Conservation (phyloP, 2,113 vertebrate species). For the Gulo gulo region DNA sequence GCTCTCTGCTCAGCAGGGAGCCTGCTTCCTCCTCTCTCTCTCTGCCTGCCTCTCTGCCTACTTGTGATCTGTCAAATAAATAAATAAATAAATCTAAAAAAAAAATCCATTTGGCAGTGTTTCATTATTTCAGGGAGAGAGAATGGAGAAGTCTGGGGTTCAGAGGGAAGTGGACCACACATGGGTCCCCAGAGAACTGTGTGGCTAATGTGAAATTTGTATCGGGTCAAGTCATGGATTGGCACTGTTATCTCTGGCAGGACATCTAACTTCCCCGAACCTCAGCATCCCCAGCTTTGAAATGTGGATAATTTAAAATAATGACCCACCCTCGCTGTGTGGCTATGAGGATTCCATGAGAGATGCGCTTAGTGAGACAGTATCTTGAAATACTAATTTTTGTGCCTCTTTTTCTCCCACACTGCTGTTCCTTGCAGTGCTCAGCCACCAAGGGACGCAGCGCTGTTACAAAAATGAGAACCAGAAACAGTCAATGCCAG, state of each 20-base stretch:
- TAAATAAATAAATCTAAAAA: no score
- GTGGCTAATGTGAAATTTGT: neutral
- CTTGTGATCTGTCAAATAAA: no score
- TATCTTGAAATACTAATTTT: neutral
- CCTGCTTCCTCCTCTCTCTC: no score
- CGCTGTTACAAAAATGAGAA: neutral
- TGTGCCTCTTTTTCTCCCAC: neutral
- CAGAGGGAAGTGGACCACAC: neutral
- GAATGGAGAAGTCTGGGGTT: neutral
- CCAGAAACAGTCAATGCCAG: neutral
- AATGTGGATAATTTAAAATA: neutral
- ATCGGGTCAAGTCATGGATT: neutral
- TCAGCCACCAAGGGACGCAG: neutral
- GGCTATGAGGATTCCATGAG: neutral
- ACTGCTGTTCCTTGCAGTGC: neutral
- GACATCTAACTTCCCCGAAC: neutral
- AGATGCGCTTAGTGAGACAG: neutral
- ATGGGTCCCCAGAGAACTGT: neutral
- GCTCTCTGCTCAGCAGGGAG: no score
- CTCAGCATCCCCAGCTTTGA: neutral
- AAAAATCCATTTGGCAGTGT: neutral
- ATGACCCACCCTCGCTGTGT: fast-evolving
- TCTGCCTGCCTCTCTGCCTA: no score
- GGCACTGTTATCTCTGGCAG: neutral
- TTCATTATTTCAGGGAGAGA: neutral